Base-by-base conservation (phyloP, 1,140 invertebrate genomes). In the Cydia splendana region DNA sequence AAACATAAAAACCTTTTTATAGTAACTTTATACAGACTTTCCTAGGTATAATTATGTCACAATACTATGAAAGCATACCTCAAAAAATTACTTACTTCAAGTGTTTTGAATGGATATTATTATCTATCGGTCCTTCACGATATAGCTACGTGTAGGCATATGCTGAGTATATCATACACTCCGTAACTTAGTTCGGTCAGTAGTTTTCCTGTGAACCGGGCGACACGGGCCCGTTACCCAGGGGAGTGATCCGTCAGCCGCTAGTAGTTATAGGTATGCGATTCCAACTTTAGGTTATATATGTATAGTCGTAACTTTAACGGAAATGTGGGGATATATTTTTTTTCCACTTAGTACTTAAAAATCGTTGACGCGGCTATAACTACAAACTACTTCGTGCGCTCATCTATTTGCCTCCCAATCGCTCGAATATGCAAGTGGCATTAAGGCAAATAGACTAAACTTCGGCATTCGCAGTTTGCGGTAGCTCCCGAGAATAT, bases 181-280 rank as follows among this genome's bases (percentile, higher is more conserved):
- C 57, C 7, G 57, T 20, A 62, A 71, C 7, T 71, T n/a, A 71
- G 30, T 38, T 18, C 69, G 53, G 65, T 34, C 71, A 78, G 76
- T 48, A 76, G 76, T 75, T 82, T 82, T 80, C 76, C 79, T 79
- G 75, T 74, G 77, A 77, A 74, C 65, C 57, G 73, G 75, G 69
- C 78, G 79, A 82, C 81, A 80, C 75, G 78, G 79, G 81, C 77
- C 77, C 65, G 80, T 57, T 76, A 74, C 87, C 84, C 85, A 34
- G 28, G 87, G 85, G 87, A 83, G 78, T 76, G 69, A 88, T 88
- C 84, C 82, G 85, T 88, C 87, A 85, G 85, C 87, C 86, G 83
- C 79, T 12, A 24, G 34, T 38, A 24, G 34, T 15, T 71, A 71
- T 71, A 71, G 45, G 34, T 71, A 71, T 18, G 34, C 7, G 2